Evolutionary conservation across 2,888 invertebrate genomes (phyloP), one percentile per base, ranked within the genome.

Genomic region (Synanthedon vespiformis): DNA sequence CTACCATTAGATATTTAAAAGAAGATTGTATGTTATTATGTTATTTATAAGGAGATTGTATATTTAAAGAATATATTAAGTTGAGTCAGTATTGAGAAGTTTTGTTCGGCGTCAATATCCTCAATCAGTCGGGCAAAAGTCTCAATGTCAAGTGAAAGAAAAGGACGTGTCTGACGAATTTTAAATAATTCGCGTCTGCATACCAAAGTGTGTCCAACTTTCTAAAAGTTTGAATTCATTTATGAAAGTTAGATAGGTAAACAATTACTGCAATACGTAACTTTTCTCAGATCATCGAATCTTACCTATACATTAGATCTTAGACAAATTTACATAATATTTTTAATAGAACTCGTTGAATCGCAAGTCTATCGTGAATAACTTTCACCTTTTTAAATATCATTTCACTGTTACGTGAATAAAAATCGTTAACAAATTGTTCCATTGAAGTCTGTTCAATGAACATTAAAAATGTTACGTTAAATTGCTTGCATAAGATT

Each of bases 141-240:
- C 67, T 74, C 84, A 85, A 84, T 85, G 86, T 85, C 84, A 85
- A 82, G 78, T 78, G 75, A 85, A 77, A 78, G 78, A 84, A 22
- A 72, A 67, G 72, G 74, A 74, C 72, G 67, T 74, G 70, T 64
- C 60, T 59, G 55, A 61, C 56, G 68, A 73, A 74, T 70, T 61
- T 59, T 67, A 73, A 73, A 72, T 70, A 71, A 61, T 57, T 60
- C 56, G 54, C 57, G 55, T 51, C 41, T 44, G 48, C 40, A 34
- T 54, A 54, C 54, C 53, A 51, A 49, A 57, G 55, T 16, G 16
- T 22, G 50, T 27, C 14, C 58, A 56, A 56, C 64, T 64, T 61
- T 64, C 62, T 50, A 50, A 50, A 50, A 50, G 22, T 18, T n/a
- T 3, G 16, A 11, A 48, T 18, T 16, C 48, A 48, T 11, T 16